Percentiles rank a stretch among this genome's conserved stretches.
phyloP scores from a whole-genome alignment of 2,113 vertebrate species.

The Rhinogobius similis region DNA sequence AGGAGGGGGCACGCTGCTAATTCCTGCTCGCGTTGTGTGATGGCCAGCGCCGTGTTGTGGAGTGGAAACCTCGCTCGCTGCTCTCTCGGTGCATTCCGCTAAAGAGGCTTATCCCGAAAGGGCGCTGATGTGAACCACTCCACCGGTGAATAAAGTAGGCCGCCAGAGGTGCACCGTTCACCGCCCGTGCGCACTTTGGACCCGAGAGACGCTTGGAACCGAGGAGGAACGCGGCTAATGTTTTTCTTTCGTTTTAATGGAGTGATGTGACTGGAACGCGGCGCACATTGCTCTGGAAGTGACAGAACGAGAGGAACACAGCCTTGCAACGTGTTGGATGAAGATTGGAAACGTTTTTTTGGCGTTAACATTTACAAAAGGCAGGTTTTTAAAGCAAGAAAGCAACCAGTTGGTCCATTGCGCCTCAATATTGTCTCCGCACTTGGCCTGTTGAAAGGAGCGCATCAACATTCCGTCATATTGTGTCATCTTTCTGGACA shows the following conservation, averaged over 20 bases:
- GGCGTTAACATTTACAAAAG: constrained; percentile 3
- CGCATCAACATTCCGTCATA: background rate
- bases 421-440: constrained; percentile 12
- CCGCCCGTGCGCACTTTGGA: background rate
- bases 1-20: constrained; percentile 24
- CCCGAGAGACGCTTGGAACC: background rate
- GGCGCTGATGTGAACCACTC: constrained; percentile 10
- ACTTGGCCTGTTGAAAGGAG: constrained; percentile 18
- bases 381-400: constrained; percentile 10
- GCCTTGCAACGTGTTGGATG: constrained; percentile 15
- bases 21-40: constrained; percentile 23
- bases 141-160: background rate
- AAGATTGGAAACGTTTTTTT: background rate
- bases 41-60: constrained; percentile 25
- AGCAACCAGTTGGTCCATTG: constrained; percentile 9
- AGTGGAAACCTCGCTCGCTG: constrained; percentile 30
- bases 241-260: constrained; percentile 10
- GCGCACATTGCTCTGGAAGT: constrained; percentile 29
- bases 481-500: constrained; percentile 25
- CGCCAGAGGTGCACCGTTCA: background rate
- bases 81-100: constrained; percentile 8
- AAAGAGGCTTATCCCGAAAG: constrained; percentile 47
- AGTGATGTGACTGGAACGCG: constrained; percentile 34
- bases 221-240: background rate
- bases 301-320: constrained; percentile 17